Percentiles rank a stretch among this genome's conserved stretches.
phyloP scores from a whole-genome alignment of 1,140 invertebrate genomes.

The Philaenus spumarius region DNA sequence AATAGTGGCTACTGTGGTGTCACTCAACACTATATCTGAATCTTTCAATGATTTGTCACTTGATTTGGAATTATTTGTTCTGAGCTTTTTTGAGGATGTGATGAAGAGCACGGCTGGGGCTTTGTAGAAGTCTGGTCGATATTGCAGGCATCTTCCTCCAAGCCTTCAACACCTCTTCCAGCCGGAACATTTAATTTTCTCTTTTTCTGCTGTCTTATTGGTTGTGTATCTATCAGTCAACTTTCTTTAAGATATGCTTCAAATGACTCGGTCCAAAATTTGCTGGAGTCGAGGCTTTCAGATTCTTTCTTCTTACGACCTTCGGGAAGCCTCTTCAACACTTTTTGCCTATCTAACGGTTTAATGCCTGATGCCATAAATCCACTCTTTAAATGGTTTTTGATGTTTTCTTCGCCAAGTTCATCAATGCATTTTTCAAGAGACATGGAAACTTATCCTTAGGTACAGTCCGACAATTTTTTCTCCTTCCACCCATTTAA shows the following conservation, averaged over 20 bases:
- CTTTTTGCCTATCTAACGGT: conserved; percentile 28
- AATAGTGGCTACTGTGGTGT: too few species aligned
- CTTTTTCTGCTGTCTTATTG: conserved; percentile 5
- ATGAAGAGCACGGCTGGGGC: too few species aligned
- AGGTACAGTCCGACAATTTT: conserved; percentile 13
- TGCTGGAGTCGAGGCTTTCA: not conserved
- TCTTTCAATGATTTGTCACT: too few species aligned
- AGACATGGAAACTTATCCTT: conserved; percentile 25
- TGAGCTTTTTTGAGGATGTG: too few species aligned
- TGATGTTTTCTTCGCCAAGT: conserved; percentile 6
- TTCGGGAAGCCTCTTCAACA: conserved; percentile 20
- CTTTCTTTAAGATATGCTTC: conserved; percentile 2
- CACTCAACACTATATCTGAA: too few species aligned
- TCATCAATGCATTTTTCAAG: conserved; percentile 22
- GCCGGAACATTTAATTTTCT: conserved; percentile 7
- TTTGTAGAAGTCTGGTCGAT: too few species aligned
- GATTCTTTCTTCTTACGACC: not conserved
- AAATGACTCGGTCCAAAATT: conserved; percentile 4
- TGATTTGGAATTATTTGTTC: too few species aligned
- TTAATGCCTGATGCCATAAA: conserved; percentile 31
- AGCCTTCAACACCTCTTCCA: conserved; percentile 12
- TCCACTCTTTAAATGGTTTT: conserved; percentile 27
- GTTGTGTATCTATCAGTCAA: conserved; percentile 5
- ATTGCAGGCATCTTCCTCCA: too few species aligned
- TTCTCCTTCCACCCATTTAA: conserved; percentile 32